phyloP scores from a whole-genome alignment of 37 sponge, comb jelly and placozoan genomes.

The Crambe crambe region DNA sequence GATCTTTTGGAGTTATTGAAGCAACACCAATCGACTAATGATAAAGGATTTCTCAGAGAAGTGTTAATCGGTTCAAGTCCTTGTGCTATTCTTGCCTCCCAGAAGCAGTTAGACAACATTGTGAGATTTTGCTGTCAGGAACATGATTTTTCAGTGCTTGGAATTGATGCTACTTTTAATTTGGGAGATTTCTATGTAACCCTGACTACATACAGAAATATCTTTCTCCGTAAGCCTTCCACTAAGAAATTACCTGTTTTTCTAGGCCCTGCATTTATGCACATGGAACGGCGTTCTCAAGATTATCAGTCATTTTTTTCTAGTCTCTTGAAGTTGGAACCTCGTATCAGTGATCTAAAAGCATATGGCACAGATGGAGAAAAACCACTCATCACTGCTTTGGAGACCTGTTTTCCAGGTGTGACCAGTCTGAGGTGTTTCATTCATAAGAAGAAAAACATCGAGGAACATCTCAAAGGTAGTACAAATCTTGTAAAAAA shows the following conservation, averaged over 20 bases:
- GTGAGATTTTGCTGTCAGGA: no score
- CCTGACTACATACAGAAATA: constrained; percentile 13
- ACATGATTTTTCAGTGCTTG: no score
- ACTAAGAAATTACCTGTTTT: constrained; percentile 24
- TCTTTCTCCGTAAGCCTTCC: background rate
- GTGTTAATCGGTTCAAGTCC: constrained; percentile 11
- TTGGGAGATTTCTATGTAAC: constrained; percentile 39
- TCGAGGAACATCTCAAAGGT: constrained; percentile 17
- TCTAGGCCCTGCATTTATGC: constrained; percentile 42
- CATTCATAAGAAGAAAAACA: constrained; percentile 27
- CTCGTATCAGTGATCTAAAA: background rate
- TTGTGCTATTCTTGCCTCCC: constrained; percentile 14
- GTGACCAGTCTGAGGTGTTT: constrained; percentile 9
- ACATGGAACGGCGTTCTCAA: constrained; percentile 43
- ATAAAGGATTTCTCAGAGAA: constrained; percentile 24
- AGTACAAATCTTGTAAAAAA: background rate
- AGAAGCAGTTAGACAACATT: no score
- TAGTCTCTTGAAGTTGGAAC: constrained; percentile 21
- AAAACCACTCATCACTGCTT: background rate
- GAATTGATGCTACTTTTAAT: no score
- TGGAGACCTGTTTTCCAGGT: background rate
- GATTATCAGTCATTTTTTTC: constrained; percentile 32
- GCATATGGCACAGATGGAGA: constrained; percentile 13
- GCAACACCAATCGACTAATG: constrained; percentile 4
- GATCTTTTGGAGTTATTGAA: constrained; percentile 13